Evolutionary conservation across 2,797 vertebrate genomes (phyloP), one percentile per base, ranked within the genome.

Genomic region (Chaunax sp.): DNA sequence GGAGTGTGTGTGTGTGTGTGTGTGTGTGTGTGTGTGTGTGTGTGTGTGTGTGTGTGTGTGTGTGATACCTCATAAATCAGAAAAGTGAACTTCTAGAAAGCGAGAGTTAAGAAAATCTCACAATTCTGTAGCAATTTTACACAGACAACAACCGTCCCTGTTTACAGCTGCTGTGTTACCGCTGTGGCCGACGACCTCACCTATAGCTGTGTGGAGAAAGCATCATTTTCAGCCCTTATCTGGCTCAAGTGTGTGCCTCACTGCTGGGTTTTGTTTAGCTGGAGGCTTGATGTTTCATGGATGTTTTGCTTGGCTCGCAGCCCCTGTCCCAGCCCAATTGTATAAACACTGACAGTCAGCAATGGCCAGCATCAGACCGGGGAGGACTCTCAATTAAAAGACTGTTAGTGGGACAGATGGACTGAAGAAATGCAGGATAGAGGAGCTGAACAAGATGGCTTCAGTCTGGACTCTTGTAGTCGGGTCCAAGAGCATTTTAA

Each of bases 281-380:
- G 61, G 56, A 88, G 85, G 81, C 86, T 87, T 84, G 87, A 90
- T 89, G 90, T 90, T 90, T 89, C 86, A 40, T 92, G 86, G 89
- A 87, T 93, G 91, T 93, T 92, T 87, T 85, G 75, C 82, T 93
- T 92, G 92, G 91, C 91, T 76, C 51, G 12, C 43, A 61, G 77
- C 80, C 78, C 71, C 79, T 84, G 88, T 88, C 90, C 91, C 87
- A 77, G 86, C 87, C 91, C 91, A 77, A 71, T 86, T 87, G 87
- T 89, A 78, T 92, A 92, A 92, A 92, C 90, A 92, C 81, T 73
- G 80, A 87, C 75, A 61, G 81, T 81, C 84, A 78, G 90, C 79
- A 58, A 86, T 83, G 87, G 87, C 74, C 89, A 83, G 78, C 80
- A 78, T 87, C 78, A 78, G 83, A 82, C 74, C 53, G 69, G 83